Percentiles rank a stretch among this genome's conserved stretches.
Conservation (phyloP, 2,888 invertebrate genomes). For the Callimorpha dominula region DNA sequence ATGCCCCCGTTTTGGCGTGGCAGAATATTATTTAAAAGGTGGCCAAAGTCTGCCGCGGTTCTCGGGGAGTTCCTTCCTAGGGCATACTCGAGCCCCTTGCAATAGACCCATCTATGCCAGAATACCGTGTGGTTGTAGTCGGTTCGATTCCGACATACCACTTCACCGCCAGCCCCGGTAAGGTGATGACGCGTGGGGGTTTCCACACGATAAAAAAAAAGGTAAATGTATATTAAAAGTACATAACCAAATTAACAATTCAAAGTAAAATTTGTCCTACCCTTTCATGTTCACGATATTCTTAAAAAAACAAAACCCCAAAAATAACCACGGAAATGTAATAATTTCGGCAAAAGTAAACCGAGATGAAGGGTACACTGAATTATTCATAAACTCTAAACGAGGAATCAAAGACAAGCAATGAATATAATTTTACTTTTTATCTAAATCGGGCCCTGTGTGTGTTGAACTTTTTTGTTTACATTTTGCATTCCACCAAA, state of each 20-base stretch:
- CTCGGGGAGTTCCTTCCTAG: too few species aligned
- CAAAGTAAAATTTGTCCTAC: neutral
- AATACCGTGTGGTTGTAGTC: too few species aligned
- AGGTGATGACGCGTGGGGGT: too few species aligned
- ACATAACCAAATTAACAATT: slow-evolving; percentile 10
- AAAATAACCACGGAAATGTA: slow-evolving; percentile 23
- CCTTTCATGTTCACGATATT: slow-evolving; percentile 13
- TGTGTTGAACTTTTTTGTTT: slow-evolving; percentile 26
- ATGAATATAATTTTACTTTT: slow-evolving; percentile 53
- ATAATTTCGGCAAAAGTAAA: slow-evolving; percentile 37
- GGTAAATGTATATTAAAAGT: neutral
- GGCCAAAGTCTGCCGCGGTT: too few species aligned
- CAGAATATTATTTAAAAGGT: too few species aligned
- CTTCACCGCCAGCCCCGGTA: too few species aligned
- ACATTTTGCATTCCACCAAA: slow-evolving; percentile 20
- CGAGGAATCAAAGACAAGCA: slow-evolving; percentile 54
- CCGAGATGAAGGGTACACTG: slow-evolving; percentile 47
- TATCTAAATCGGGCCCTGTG: slow-evolving; percentile 26
- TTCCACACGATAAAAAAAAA: too few species aligned
- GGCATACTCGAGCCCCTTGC: too few species aligned
- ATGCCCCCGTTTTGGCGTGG: too few species aligned
- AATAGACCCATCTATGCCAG: too few species aligned
- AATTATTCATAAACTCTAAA: slow-evolving; percentile 56
- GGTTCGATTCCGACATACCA: too few species aligned
- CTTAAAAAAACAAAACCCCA: slow-evolving; percentile 14